These are phyloP conservation scores for Pseudanteris insignis DNA, from an alignment of 2,888 invertebrate genomes.

Conservation along the genomic window DNA sequence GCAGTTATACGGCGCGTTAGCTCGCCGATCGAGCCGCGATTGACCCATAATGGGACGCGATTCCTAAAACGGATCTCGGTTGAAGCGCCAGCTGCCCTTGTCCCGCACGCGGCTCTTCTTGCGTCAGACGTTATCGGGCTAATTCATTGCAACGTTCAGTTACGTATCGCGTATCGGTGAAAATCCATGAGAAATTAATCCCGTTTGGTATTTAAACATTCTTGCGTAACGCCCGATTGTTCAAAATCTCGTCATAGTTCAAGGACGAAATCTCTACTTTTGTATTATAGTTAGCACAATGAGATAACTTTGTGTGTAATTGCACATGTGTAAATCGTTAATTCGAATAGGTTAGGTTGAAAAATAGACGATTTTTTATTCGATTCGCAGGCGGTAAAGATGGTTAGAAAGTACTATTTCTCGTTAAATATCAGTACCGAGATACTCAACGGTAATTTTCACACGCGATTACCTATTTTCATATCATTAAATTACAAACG, in stretches of 20 bases:
- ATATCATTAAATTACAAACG: too few relatives aligned
- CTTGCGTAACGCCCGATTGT: neutral
- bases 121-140: slow-evolving; percentile 35
- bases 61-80: slow-evolving; percentile 51
- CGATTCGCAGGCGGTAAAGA: too few relatives aligned
- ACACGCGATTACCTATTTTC: too few relatives aligned
- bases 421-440: too few relatives aligned
- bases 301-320: too few relatives aligned
- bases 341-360: too few relatives aligned
- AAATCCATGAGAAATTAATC: slow-evolving; percentile 5
- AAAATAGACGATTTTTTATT: too few relatives aligned
- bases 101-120: slow-evolving; percentile 14
- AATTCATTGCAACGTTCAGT: slow-evolving; percentile 30
- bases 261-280: too few relatives aligned
- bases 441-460: too few relatives aligned
- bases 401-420: too few relatives aligned
- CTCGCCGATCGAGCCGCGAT: slow-evolving; percentile 38
- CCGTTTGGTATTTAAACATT: neutral
- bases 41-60: slow-evolving; percentile 44
- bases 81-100: slow-evolving; percentile 44
- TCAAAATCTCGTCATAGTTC: slow-evolving; percentile 6
- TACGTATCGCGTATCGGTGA: slow-evolving; percentile 13
- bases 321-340: too few relatives aligned
- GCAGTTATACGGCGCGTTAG: slow-evolving; percentile 42
- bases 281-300: too few relatives aligned